These are phyloP conservation scores for Holotrichia oblita DNA, from an alignment of 1,140 invertebrate genomes.

Conservation along the genomic window DNA sequence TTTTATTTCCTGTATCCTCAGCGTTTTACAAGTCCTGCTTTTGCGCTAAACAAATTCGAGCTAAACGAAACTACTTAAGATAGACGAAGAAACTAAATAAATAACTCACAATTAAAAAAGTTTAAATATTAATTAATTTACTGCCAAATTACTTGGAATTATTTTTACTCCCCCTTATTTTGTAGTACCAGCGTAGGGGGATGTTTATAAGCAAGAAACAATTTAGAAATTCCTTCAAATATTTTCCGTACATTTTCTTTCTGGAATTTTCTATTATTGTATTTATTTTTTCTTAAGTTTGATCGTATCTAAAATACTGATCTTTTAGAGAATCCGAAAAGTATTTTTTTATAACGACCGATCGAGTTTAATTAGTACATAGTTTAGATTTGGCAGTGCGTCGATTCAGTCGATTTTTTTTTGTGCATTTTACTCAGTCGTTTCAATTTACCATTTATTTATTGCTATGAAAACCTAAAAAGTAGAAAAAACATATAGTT, in stretches of 20 bases:
- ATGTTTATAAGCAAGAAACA: background rate
- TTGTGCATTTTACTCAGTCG: conserved; percentile 30
- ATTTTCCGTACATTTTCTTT: background rate
- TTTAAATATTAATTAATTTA: background rate
- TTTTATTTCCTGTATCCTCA: conserved; percentile 9
- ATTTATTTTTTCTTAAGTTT: background rate
- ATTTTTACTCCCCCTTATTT: too few relatives aligned
- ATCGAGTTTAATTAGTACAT: conserved; percentile 1
- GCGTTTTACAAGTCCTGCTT: conserved; percentile 40
- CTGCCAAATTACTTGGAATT: conserved; percentile 7
- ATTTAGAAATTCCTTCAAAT: background rate
- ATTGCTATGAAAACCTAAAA: conserved; percentile 29
- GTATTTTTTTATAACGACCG: background rate
- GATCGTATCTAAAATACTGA: background rate
- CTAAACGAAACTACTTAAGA: conserved; percentile 48
- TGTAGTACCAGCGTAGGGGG: too few relatives aligned
- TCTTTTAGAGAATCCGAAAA: background rate
- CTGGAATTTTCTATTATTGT: too few relatives aligned
- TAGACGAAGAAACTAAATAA: conserved; percentile 30
- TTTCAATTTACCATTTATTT: conserved; percentile 17
- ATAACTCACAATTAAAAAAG: conserved; percentile 24
- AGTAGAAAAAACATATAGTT: background rate
- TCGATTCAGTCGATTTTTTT: conserved; percentile 13
- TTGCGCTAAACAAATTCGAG: conserved; percentile 48
- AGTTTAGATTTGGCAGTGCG: conserved; percentile 28